Base-by-base conservation (phyloP, 53 echinoderm and acorn worm species). In the Paracentrotus lividus region DNA sequence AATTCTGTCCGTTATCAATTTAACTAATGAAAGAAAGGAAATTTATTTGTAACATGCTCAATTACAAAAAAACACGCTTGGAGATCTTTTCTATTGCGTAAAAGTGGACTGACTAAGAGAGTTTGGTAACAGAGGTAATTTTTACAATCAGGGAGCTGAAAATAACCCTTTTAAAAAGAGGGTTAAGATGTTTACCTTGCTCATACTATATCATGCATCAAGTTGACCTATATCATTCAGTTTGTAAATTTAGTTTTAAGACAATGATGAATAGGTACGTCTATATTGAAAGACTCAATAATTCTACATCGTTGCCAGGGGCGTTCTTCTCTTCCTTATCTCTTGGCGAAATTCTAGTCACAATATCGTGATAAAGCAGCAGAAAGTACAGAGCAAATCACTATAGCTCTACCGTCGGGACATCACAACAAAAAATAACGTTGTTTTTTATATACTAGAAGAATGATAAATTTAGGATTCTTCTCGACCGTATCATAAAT, bases 261-360 rank as follows among this genome's bases (percentile, higher is more conserved):
- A 72, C 72, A 72, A 72, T 72, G 72, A 72, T 72, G 40, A 40
- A 72, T 72, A 72, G 40, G 18, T 40, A 20, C 21, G 72, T 72
- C 72, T 20, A 72, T 36, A 36, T 38, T 3, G 72, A 72, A 72
- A 72, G 72, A 72, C 72, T 38, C 72, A 72, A 34, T 72, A 72
- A 38, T 34, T 72, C 72, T 72, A 72, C 72, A 72, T 72, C 72
- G 72, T 72, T 72, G 72, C 72, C 38, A 72, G 72, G 72, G 72
- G 72, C 72, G 72, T 72, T 40, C 13, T 72, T 27, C 14, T 38
- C 72, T 9, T 16, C 40, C 72, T 72, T 72, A 72, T 32, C 33
- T 21, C 20, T 27, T 40, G 15, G 15, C 15, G 18, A 38, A 38
- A 72, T 72, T 72, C 72, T 72, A 36, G 72, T 72, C 72, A 72